phyloP scores from a whole-genome alignment of 2,113 vertebrate species.

The Elephas maximus region DNA sequence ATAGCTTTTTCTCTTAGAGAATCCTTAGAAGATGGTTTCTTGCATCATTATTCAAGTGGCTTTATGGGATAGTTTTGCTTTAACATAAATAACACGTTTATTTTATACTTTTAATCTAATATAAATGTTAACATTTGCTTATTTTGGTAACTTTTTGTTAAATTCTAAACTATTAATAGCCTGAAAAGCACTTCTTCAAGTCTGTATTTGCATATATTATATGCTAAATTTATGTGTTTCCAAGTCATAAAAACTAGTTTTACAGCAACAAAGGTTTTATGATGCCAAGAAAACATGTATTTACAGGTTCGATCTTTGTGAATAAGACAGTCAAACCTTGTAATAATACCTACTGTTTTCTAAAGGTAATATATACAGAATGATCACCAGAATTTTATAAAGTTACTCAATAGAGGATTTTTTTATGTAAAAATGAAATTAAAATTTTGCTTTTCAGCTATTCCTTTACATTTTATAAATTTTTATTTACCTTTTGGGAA shows the following conservation, averaged over 20 bases:
- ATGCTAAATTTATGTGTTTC: slow-evolving; percentile 34
- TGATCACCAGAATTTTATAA: slow-evolving; percentile 27
- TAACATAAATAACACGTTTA: slow-evolving; percentile 34
- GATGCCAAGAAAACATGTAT: slow-evolving; percentile 20
- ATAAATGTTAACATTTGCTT: slow-evolving; percentile 51
- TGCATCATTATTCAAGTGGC: neutral
- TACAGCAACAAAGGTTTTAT: neutral
- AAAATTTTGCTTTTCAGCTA: slow-evolving; percentile 27
- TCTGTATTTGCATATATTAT: neutral
- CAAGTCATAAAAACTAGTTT: slow-evolving; percentile 36
- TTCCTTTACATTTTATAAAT: slow-evolving; percentile 16
- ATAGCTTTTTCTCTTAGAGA: slow-evolving; percentile 36
- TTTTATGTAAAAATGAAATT: slow-evolving; percentile 46
- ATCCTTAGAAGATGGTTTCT: neutral
- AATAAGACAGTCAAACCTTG: neutral
- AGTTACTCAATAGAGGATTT: neutral
- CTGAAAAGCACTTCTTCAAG: neutral
- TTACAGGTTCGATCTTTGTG: neutral
- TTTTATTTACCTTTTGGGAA: neutral
- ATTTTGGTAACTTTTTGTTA: slow-evolving; percentile 53
- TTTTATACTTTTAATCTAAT: slow-evolving; percentile 40
- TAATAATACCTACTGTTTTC: neutral
- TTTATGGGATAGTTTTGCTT: neutral
- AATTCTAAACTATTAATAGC: slow-evolving; percentile 27
- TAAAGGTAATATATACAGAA: neutral